phyloP scores from a whole-genome alignment of 2,113 vertebrate genomes.

The Pomatorhinus ruficollis region DNA sequence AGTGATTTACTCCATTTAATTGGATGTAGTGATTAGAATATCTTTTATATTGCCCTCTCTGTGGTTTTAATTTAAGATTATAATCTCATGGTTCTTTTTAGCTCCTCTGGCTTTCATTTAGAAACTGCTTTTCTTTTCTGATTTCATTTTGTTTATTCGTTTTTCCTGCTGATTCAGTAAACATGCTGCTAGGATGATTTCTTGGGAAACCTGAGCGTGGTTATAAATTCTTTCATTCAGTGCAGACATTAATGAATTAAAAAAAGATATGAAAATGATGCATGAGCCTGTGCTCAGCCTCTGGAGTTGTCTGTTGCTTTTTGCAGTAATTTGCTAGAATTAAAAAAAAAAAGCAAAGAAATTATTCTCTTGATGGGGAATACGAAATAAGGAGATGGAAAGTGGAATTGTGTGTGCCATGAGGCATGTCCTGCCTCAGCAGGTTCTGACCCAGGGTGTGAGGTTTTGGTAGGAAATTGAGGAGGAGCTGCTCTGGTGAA shows the following conservation, averaged over 20 bases:
- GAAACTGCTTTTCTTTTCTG: neutral
- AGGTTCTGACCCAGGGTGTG: neutral
- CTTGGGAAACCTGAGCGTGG: neutral
- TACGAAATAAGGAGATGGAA: neutral
- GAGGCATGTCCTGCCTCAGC: neutral
- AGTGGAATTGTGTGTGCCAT: neutral
- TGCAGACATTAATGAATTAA: neutral
- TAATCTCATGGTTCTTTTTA: slow-evolving; percentile 38
- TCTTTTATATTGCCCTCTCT: slow-evolving; percentile 54
- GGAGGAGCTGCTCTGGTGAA: neutral
- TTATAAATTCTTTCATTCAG: slow-evolving; percentile 18
- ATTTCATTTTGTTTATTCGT: slow-evolving; percentile 21
- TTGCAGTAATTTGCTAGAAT: neutral
- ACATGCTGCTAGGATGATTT: neutral
- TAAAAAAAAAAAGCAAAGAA: neutral
- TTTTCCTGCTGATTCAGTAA: slow-evolving; percentile 46
- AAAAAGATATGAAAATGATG: neutral
- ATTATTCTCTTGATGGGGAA: neutral
- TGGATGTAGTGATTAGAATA: slow-evolving; percentile 62
- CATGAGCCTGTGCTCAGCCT: neutral
- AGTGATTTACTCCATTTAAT: slow-evolving; percentile 65
- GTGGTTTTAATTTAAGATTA: slow-evolving; percentile 58
- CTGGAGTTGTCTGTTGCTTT: neutral
- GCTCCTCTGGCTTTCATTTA: slow-evolving; percentile 31
- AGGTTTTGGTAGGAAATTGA: neutral